Conservation (phyloP, 2,797 vertebrate genomes). For the Phylloscopus collybita region DNA sequence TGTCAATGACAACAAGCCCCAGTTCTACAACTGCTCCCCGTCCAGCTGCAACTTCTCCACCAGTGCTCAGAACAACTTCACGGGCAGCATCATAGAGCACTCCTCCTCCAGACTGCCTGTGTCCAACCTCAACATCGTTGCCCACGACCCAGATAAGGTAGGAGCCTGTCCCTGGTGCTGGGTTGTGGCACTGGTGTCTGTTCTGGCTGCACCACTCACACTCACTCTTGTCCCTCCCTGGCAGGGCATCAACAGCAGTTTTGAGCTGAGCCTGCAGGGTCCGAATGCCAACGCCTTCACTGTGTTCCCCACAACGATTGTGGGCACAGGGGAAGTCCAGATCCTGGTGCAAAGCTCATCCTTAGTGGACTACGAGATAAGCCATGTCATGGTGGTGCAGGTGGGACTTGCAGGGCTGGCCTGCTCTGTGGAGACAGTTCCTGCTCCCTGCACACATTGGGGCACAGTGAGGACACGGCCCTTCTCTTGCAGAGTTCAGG, state of each 20-base stretch:
- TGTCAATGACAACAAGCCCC: conserved; percentile 87
- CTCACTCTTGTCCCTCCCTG: background rate
- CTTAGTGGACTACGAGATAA: conserved; percentile 85
- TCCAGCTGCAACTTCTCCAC: conserved; percentile 72
- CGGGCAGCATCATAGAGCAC: conserved; percentile 82
- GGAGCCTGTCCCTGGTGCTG: background rate
- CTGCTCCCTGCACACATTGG: background rate
- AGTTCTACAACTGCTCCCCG: conserved; percentile 84
- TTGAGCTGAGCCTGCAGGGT: conserved; percentile 79
- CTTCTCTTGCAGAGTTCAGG: background rate
- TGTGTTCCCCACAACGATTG: conserved; percentile 73
- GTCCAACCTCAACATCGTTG: conserved; percentile 78
- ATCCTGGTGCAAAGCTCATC: conserved; percentile 77
- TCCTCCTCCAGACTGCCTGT: conserved; percentile 75
- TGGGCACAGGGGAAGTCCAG: conserved; percentile 76
- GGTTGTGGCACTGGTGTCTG: background rate
- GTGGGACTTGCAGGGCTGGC: conserved; percentile 68
- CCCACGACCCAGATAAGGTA: conserved; percentile 86
- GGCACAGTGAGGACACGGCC: background rate
- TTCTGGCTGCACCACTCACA: background rate
- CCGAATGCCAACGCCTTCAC: conserved; percentile 77
- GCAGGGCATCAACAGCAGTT: conserved; percentile 79
- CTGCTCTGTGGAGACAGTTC: background rate
- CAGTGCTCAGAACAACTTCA: conserved; percentile 67
- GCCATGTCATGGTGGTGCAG: conserved; percentile 78